A percentile compares a stretch with the other conserved stretches of the same genome.
These are phyloP conservation scores for Pseudomugil tenellus DNA, from an alignment of 2,797 vertebrate genomes.

Conservation along the genomic window DNA sequence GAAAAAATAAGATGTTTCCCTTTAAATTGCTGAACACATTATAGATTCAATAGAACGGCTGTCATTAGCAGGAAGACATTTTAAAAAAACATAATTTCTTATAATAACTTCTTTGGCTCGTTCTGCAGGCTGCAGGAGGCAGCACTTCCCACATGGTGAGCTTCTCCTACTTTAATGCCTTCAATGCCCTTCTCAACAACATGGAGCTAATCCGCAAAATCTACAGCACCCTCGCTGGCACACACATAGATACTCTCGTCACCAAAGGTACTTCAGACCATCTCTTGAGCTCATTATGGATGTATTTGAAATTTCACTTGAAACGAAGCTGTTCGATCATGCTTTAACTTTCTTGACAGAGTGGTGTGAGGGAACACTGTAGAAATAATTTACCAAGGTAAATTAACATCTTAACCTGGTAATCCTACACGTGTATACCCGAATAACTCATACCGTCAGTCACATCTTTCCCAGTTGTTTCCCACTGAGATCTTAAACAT, in stretches of 20 bases:
- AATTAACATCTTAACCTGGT: conserved; percentile 64
- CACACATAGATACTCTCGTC: conserved; percentile 89
- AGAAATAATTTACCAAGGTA: conserved; percentile 76
- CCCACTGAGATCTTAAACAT: conserved; percentile 46
- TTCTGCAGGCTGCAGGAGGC: conserved; percentile 90
- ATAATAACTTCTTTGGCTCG: conserved; percentile 17
- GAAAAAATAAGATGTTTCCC: conserved; percentile 3
- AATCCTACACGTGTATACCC: conserved; percentile 59
- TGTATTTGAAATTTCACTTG: conserved; percentile 39
- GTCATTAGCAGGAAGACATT: background rate
- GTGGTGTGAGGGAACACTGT: conserved; percentile 73
- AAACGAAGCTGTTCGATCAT: conserved; percentile 61
- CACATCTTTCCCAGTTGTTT: conserved; percentile 60
- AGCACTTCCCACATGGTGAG: conserved; percentile 96
- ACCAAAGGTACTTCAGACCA: conserved; percentile 91
- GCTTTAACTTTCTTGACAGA: conserved; percentile 76
- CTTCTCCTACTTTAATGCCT: conserved; percentile 99
- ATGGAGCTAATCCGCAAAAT: conserved; percentile 98
- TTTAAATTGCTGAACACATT: background rate
- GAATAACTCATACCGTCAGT: conserved; percentile 53
- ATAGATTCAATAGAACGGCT: conserved; percentile 4
- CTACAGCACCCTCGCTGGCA: conserved; percentile 93
- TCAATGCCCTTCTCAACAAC: conserved; percentile 97
- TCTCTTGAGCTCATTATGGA: conserved; percentile 7
- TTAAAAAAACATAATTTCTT: conserved; percentile 1